Base-by-base conservation (phyloP, 2,113 vertebrate species). In the Xiphophorus hellerii region DNA sequence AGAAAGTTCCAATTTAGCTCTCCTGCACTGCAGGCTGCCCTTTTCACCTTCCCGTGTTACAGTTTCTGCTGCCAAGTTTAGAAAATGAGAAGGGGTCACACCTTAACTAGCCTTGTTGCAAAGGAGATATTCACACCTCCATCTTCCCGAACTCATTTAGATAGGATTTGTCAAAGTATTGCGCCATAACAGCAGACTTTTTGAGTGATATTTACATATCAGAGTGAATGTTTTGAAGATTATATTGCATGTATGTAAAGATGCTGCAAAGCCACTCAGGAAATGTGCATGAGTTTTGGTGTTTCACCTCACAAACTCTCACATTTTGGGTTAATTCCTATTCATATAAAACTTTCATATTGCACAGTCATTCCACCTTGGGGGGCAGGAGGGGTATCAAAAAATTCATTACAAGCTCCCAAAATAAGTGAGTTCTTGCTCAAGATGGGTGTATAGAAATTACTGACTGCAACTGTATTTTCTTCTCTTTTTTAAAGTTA, bases 81-180 rank as follows among this genome's bases (percentile, higher is more conserved):
- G 76, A 89, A 81, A 86, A 70, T 74, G 80, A 66, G 48, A 80
- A 70, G 35, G n/a, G 48, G 28, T 31, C 74, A 69, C 20, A 35
- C 62, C 74, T 58, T 66, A 37, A 64, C 72, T 68, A n/a, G 66
- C 62, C 58, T 25, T 42, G 31, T 61, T 82, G 66, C 61, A 42
- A 11, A 0, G 51, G 60, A 66, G 30, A 27, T 28, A 78, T 66
- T 69, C 15, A 68, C 37, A 44, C 7, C 60, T 61, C 66, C 61
- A n/a, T 58, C 44, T 33, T 64, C 35, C 27, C 51, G 11, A 64
- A 25, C 66, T n/a, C 28, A 62, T 73, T 77, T 37, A 67, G 10
- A 60, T 27, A 66, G 11, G 25, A 78, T 67, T 74, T 37, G 73
- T 68, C 29, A 73, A 78, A 73, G 35, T 4, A 4, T 35, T 33